Base-by-base conservation (phyloP, 1,140 invertebrate species). In the Zelostemma sp. region DNA sequence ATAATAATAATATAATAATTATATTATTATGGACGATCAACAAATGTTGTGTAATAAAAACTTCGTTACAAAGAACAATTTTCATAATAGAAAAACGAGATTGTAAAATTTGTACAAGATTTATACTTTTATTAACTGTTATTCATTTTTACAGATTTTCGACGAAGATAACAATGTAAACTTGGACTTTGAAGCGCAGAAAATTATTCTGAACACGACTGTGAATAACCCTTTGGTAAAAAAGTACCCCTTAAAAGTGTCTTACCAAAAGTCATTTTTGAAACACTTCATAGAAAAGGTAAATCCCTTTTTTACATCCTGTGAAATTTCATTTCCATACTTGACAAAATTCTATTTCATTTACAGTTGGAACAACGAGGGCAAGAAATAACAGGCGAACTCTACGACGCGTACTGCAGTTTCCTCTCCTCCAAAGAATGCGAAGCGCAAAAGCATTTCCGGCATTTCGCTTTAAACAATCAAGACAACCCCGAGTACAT, bases 241-340 rank as follows among this genome's bases (percentile, higher is more conserved):
- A 17, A 80, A 80, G 50, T 85, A 83, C 73, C 86, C 87, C 8
- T 59, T 87, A 16, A 85, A 85, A 73, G 64, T 72, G 38, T 80
- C 82, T 1, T 88, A 88, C 72, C 86, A 85, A 63, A 82, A 76
- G 70, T 72, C 77, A 21, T 88, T 88, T 76, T 63, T 88, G 38
- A 88, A 87, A 73, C 58, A 67, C 49, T 45, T 87, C 18, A 84
- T 88, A 9, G 50, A 80, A 25, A 73, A 77, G 67, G 81, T 82
- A 74, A 16, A 31, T 16, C 5, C 14, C 21, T 45, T 45, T 16
- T 49, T 58, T 55, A 3, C 11, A 12, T 1, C 11, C 17, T 45
- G 12, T 14, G 38, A 21, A 45, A 62, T 55, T 43, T 31, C 9
- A 40, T 17, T 1, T 51, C 1, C 11, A 6, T 17, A 11, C 21